Evolutionary conservation across 64 coral and sea anemone species (phyloP).

Genomic region (Orbicella faveolata): DNA sequence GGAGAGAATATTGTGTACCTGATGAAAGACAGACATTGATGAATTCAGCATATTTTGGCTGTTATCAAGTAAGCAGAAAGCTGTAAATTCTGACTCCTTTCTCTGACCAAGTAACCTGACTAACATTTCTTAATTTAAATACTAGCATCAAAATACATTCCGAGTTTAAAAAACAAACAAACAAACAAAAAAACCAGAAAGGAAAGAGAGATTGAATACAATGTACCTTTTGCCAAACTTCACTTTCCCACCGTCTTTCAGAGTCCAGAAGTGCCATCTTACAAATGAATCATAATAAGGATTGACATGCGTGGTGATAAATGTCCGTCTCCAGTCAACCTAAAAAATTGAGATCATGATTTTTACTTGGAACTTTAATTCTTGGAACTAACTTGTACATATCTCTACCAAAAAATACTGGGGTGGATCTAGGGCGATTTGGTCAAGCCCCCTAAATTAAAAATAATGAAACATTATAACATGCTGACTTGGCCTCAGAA

Average conservation of each 20-base stretch:
- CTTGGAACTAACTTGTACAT: too few relatives aligned
- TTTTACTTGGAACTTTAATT: neutral
- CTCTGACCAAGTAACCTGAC: too few relatives aligned
- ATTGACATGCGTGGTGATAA: slow-evolving; percentile 94
- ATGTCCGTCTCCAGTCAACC: slow-evolving; percentile 96
- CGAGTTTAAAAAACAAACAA: neutral
- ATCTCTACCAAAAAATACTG: neutral
- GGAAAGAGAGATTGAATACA: neutral
- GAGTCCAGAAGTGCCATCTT: slow-evolving; percentile 97
- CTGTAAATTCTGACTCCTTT: too few relatives aligned
- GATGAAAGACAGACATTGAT: neutral
- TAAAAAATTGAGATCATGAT: neutral
- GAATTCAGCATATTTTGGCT: neutral
- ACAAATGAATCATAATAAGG: slow-evolving; percentile 99
- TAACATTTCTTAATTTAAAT: too few relatives aligned
- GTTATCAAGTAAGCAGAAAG: neutral
- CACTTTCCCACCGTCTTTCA: slow-evolving; percentile 91
- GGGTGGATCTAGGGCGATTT: too few relatives aligned
- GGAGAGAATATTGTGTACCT: slow-evolving; percentile 98
- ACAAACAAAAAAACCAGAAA: too few relatives aligned
- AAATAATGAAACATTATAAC: too few relatives aligned
- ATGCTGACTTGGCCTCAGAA: too few relatives aligned
- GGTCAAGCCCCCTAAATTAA: too few relatives aligned
- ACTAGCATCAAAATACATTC: too few relatives aligned
- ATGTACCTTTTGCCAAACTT: slow-evolving; percentile 98